Conservation (phyloP, 2,797 vertebrate genomes). For the Morelia viridis region DNA sequence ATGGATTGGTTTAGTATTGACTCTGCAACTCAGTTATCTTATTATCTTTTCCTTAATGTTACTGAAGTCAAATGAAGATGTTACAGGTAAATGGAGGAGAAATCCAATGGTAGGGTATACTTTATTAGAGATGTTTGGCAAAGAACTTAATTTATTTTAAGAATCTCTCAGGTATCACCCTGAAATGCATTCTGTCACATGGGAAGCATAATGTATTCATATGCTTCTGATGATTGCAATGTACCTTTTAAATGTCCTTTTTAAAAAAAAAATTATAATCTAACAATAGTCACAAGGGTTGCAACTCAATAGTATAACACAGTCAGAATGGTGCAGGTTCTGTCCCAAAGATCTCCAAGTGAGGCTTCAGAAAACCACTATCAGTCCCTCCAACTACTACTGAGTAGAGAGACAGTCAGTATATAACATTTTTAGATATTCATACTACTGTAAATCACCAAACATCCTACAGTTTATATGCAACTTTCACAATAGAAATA, state of each 20-base stretch:
- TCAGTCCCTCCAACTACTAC: not conserved
- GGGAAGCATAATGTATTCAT: not conserved
- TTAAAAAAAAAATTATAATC: not conserved
- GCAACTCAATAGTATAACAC: not conserved
- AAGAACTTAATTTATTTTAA: not conserved
- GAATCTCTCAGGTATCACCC: not conserved
- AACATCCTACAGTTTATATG: not conserved
- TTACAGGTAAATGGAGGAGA: not conserved
- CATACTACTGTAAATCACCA: not conserved
- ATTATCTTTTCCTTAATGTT: constrained; percentile 43
- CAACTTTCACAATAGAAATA: not conserved
- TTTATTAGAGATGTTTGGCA: constrained; percentile 5
- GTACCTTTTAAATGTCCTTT: not conserved
- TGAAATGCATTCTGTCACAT: not conserved
- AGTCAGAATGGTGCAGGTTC: not conserved
- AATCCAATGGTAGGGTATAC: not conserved
- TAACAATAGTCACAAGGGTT: not conserved
- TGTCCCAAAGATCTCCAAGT: not conserved
- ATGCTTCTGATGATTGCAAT: not conserved
- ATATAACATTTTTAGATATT: not conserved
- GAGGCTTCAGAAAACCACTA: not conserved
- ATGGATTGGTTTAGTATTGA: constrained; percentile 61
- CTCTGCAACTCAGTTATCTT: constrained; percentile 56
- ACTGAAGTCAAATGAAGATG: constrained; percentile 22
- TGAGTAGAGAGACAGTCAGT: not conserved